Evolutionary conservation across 2,113 vertebrate genomes (phyloP).

Genomic region (Gymnobelideus leadbeateri): DNA sequence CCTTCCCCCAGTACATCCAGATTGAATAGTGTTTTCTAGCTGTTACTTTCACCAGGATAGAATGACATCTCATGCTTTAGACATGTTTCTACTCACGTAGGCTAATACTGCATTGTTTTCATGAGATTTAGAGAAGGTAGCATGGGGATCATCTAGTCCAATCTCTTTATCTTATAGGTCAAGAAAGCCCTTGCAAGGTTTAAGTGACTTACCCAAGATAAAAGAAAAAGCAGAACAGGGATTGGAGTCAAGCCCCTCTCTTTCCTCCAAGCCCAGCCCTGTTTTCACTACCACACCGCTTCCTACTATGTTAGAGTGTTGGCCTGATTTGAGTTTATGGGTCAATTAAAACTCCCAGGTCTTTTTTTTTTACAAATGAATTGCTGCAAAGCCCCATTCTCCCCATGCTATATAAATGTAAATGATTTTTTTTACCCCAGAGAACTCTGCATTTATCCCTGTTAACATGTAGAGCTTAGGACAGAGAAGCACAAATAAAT

Average conservation of each 20-base stretch:
- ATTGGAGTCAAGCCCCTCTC: background rate
- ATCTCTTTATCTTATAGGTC: background rate
- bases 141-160: background rate
- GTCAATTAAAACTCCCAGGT: slow-evolving; percentile 9
- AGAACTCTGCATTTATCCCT: background rate
- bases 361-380: slow-evolving; percentile 1
- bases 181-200: background rate
- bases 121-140: background rate
- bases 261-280: background rate
- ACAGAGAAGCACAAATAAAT: background rate
- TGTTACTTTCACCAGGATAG: background rate
- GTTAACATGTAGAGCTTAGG: background rate
- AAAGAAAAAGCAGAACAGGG: background rate
- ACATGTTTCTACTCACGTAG: background rate
- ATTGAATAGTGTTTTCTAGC: background rate
- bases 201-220: slow-evolving; percentile 1
- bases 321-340: slow-evolving; percentile 5
- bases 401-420: slow-evolving; percentile 6
- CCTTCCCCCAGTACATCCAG: background rate
- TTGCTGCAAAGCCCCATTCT: background rate
- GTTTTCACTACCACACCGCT: background rate
- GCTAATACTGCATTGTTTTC: background rate
- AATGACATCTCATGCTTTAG: background rate
- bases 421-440: background rate
- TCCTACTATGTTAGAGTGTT: background rate